Evolutionary conservation across 2,888 invertebrate genomes (phyloP), one percentile per base, ranked within the genome.

Genomic region (Dendrolimus houi): DNA sequence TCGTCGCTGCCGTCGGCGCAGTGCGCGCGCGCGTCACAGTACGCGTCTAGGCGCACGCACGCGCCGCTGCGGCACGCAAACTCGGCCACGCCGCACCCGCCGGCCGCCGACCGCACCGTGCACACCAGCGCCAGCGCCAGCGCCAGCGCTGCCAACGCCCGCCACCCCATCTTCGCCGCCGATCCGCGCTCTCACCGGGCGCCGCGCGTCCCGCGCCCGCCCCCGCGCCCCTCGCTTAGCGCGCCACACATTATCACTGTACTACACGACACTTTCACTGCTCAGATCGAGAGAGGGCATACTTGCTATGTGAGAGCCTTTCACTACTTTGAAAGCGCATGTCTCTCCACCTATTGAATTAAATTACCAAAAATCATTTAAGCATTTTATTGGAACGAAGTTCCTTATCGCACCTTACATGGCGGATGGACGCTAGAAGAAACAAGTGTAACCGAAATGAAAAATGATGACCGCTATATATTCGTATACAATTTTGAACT

Each of bases 1-100:
- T 97, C 97, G 85, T 97, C 97, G 75, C 96, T 96, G 66, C 93
- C 93, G 87, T 97, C 97, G 41, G 95, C 94, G 83, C 97, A 97
- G 83, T 97, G 96, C 85, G 95, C 93, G 69, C 89, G 87, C 59
- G 96, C 96, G 85, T 97, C 96, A 89, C 97, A 97, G 84, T 95
- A 97, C 69, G 94, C 94, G 89, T 97, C 97, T 64, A 96, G 92
- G 40, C 96, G 94, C 78, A 97, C 94, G 87, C 97, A 97, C 69
- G 95, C 93, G 84, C 97, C 97, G 72, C 73, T 68, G 68, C 84
- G 81, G 68, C 82, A 79, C 64, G 81, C 75, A 62, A 77, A 77
- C 79, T 83, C 74, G 54, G 85, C 84, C 71, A 84, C 83, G 69
- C 85, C 85, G 73, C 85, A 83, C 60, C 81, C 83, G 57, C 80